These are phyloP conservation scores for Oncorhynchus kisutch DNA, from an alignment of 2,113 vertebrate species.

Conservation along the genomic window DNA sequence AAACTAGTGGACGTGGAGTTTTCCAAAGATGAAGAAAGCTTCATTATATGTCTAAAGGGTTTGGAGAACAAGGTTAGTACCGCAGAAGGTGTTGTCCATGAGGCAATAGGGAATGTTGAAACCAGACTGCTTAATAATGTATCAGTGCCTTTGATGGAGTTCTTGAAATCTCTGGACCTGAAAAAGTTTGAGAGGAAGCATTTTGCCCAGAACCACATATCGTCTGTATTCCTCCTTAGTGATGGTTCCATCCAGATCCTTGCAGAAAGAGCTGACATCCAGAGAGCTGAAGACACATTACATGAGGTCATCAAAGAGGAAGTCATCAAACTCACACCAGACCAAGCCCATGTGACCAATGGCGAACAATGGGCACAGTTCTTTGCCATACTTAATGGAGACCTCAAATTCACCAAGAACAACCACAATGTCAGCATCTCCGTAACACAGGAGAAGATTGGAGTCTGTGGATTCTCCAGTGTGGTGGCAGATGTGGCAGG, in stretches of 20 bases:
- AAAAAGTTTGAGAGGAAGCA: constrained; percentile 44
- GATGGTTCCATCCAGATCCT: constrained; percentile 38
- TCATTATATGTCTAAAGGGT: constrained; percentile 45
- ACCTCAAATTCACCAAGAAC: constrained; percentile 29
- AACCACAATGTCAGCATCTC: constrained; percentile 26
- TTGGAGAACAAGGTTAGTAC: constrained; percentile 31
- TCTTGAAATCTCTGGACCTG: constrained; percentile 46
- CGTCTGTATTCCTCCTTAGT: constrained; percentile 24
- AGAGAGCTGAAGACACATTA: constrained; percentile 41
- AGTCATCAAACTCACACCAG: constrained; percentile 29
- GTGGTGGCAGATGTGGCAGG: constrained; percentile 37
- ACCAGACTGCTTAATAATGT: constrained; percentile 29
- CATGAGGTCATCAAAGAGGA: constrained; percentile 43
- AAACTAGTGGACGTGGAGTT: constrained; percentile 33
- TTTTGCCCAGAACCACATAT: constrained; percentile 38
- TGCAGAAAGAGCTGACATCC: constrained; percentile 35
- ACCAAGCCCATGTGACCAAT: constrained; percentile 25
- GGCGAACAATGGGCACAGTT: constrained; percentile 40
- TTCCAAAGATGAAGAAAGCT: constrained; percentile 27
- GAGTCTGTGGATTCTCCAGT: constrained; percentile 45
- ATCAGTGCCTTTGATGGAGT: constrained; percentile 28
- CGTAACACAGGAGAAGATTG: constrained; percentile 23
- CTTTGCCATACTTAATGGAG: constrained; percentile 23
- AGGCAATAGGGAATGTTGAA: constrained; percentile 24
- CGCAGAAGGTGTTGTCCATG: constrained; percentile 34